Evolutionary conservation across 2,797 vertebrate species (phyloP).

Genomic region (Carapus acus): DNA sequence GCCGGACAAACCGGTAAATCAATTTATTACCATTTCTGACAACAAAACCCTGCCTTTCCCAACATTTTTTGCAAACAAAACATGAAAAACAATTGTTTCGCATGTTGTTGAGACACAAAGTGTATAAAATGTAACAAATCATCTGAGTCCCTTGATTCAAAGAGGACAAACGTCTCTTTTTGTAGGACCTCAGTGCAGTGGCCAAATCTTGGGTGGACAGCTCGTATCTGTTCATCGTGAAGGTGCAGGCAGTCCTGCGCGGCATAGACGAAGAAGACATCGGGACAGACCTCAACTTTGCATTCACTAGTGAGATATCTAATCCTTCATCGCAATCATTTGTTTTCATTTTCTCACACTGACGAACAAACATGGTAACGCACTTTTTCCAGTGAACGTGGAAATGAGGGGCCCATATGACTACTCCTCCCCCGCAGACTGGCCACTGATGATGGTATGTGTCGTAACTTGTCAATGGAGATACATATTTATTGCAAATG

Average conservation of each 20-base stretch:
- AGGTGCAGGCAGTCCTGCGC: slow-evolving; percentile 60
- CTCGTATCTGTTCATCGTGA: slow-evolving; percentile 90
- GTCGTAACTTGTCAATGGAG: too few relatives aligned
- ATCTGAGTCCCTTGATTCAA: not conserved
- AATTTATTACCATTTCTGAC: too few relatives aligned
- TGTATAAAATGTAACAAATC: not conserved
- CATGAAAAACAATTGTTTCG: too few relatives aligned
- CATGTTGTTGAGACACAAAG: too few relatives aligned
- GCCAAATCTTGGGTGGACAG: slow-evolving; percentile 89
- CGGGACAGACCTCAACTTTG: slow-evolving; percentile 39
- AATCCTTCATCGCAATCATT: not conserved
- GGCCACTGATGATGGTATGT: slow-evolving; percentile 89
- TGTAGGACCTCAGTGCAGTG: slow-evolving; percentile 77
- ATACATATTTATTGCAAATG: too few relatives aligned
- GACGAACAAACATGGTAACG: too few relatives aligned
- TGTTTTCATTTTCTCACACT: too few relatives aligned
- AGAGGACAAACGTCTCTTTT: not conserved
- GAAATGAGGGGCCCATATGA: slow-evolving; percentile 89
- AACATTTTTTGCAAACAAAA: too few relatives aligned
- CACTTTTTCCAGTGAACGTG: slow-evolving; percentile 88
- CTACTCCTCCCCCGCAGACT: slow-evolving; percentile 90
- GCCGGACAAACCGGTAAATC: slow-evolving; percentile 67
- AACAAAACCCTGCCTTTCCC: too few relatives aligned
- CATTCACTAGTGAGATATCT: slow-evolving; percentile 64
- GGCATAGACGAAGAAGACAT: slow-evolving; percentile 43